These are phyloP conservation scores for Zoanthus sociatus DNA, from an alignment of 92 coral and sea anemone genomes.

Conservation along the genomic window DNA sequence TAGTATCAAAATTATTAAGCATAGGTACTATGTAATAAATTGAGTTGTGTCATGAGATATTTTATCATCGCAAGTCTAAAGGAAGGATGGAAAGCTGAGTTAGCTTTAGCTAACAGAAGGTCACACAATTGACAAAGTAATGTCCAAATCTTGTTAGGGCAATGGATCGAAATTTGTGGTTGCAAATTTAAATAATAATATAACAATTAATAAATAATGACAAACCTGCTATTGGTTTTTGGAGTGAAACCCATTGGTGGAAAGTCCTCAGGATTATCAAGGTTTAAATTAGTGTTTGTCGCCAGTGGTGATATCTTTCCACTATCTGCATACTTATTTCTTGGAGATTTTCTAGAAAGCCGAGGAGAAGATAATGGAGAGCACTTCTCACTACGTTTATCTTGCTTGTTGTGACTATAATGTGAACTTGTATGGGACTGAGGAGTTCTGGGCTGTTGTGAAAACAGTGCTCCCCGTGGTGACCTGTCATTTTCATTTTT, in stretches of 20 bases:
- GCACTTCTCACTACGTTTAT: slow-evolving; percentile 48
- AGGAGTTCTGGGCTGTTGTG: slow-evolving; percentile 66
- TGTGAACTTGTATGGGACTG: slow-evolving; percentile 47
- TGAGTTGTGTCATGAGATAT: too few species aligned
- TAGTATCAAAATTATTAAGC: too few species aligned
- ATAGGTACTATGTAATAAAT: too few species aligned
- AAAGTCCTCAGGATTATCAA: slow-evolving; percentile 88
- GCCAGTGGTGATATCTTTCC: slow-evolving; percentile 62
- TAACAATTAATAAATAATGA: neutral
- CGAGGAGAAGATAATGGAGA: slow-evolving; percentile 80
- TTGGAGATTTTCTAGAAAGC: slow-evolving; percentile 69
- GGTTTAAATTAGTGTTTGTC: slow-evolving; percentile 61
- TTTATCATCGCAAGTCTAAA: too few species aligned
- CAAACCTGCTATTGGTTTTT: slow-evolving; percentile 28
- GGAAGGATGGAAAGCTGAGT: too few species aligned
- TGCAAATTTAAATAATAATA: too few species aligned
- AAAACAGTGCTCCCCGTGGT: slow-evolving; percentile 73
- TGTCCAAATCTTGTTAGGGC: neutral
- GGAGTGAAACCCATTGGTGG: slow-evolving; percentile 77
- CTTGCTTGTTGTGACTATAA: slow-evolving; percentile 54
- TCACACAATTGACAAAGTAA: too few species aligned
- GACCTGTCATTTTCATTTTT: slow-evolving; percentile 53
- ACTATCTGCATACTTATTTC: slow-evolving; percentile 53
- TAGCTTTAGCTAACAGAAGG: too few species aligned
- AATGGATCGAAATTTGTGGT: neutral